Base-by-base conservation (phyloP, 2,888 invertebrate genomes). In the Notocelia uddmanniana region DNA sequence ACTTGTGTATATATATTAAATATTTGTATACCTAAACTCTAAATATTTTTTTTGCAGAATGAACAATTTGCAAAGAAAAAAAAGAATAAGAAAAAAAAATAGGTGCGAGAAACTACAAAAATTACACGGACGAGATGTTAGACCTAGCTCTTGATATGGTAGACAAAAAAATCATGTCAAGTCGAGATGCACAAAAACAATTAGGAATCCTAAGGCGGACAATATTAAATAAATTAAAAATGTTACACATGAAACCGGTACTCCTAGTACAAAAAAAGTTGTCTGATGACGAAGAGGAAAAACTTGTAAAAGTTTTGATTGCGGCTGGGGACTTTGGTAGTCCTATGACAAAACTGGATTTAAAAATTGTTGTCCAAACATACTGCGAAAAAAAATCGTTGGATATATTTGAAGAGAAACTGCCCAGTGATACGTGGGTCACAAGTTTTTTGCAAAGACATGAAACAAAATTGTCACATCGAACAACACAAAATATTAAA, bases 171-270 rank as follows among this genome's bases (percentile, higher is more conserved):
- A 6, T 50, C 50, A 6, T 50, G 15, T 19, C 50, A 50, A 50
- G 50, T 50, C 50, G 50, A 50, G 50, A 50, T 50, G 50, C 50
- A 2, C 19, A 50, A 50, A 50, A 50, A 50, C 50, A 50, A 10
- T 50, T 50, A 9, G 50, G 50, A 1, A 50, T 50, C 9, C 50
- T 19, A 50, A 48, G 48, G 8, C 48, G 48, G 8, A 48, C 48
- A 2, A 48, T 48, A 48, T 48, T 48, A 48, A 48, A 48, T 48
- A 48, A 48, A 48, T 2, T n/a, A 48, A 48, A 48, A n/a, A 48
- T n/a, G 8, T 2, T 5, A n/a, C 48, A 48, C 5, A 50, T 50
- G 50, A 50, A 50, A 50, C 19, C 50, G 19, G 19, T 19, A 6
- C n/a, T n/a, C n/a, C 19, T 18, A 50, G 50, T 18, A 10, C 50